Conservation (phyloP, 2,888 invertebrate species). For the Ariolimax columbianus region DNA sequence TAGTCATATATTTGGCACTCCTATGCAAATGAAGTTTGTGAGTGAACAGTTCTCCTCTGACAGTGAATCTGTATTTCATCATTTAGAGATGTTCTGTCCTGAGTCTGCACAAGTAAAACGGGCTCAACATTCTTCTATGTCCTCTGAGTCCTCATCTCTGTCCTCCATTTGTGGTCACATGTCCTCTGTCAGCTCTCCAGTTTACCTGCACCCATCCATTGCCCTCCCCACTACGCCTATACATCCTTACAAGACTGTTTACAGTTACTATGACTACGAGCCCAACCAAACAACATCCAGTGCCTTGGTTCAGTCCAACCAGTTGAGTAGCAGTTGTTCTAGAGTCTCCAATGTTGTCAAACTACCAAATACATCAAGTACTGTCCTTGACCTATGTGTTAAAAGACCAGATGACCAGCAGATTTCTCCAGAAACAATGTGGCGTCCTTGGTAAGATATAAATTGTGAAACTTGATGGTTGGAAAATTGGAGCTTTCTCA, state of each 20-base stretch:
- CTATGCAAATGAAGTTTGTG: background rate
- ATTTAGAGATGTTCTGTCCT: background rate
- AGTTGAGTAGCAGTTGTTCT: background rate
- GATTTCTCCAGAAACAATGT: conserved; percentile 50
- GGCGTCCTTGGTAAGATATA: conserved; percentile 49
- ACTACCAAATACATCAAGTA: conserved; percentile 11
- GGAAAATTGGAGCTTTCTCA: too few species aligned
- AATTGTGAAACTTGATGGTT: too few species aligned
- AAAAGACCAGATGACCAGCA: conserved; percentile 32
- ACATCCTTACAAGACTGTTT: conserved; percentile 23
- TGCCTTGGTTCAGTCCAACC: background rate
- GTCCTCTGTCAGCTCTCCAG: conserved; percentile 1
- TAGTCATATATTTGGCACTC: background rate
- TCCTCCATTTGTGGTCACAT: background rate
- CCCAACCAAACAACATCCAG: conserved; percentile 23
- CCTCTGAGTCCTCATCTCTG: background rate
- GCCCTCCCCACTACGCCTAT: conserved; percentile 8
- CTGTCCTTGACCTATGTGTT: conserved; percentile 38
- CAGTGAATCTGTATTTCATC: background rate
- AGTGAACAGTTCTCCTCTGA: background rate
- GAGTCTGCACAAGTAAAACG: background rate
- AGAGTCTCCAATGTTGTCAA: background rate
- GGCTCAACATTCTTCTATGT: background rate
- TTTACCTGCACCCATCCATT: background rate
- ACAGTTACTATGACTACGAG: conserved; percentile 43